A percentile compares a stretch with the other conserved stretches of the same genome.
These are phyloP conservation scores for Chrysolina americana DNA, from an alignment of 2,888 invertebrate species.

Conservation along the genomic window DNA sequence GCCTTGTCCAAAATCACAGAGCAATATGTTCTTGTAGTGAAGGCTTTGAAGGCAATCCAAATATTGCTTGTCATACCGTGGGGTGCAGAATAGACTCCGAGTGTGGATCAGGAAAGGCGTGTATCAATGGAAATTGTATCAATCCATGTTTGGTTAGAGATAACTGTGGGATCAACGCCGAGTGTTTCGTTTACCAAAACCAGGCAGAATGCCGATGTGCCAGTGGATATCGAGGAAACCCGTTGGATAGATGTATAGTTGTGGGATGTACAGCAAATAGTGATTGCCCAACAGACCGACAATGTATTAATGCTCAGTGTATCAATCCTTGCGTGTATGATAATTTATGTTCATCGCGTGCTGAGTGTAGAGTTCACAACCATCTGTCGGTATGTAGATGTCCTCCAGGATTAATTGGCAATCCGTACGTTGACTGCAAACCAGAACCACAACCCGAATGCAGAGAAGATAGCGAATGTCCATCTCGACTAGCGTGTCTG, in stretches of 20 bases:
- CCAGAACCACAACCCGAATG: constrained; percentile 84
- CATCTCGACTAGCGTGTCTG: constrained; percentile 84
- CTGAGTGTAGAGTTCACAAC: constrained; percentile 85
- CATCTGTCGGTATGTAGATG: constrained; percentile 91
- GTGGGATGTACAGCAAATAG: constrained; percentile 90
- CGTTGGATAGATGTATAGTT: constrained; percentile 80
- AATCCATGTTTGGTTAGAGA: constrained; percentile 87
- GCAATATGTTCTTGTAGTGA: constrained; percentile 89
- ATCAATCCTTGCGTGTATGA: constrained; percentile 86
- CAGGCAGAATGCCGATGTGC: constrained; percentile 85
- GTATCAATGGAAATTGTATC: constrained; percentile 87
- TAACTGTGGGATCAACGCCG: constrained; percentile 86
- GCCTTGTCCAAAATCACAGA: constrained; percentile 86
- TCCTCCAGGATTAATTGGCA: constrained; percentile 81
- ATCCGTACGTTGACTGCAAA: constrained; percentile 86
- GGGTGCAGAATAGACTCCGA: constrained; percentile 89
- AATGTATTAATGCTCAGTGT: constrained; percentile 89
- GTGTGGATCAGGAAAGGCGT: constrained; percentile 87
- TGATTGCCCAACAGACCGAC: constrained; percentile 88
- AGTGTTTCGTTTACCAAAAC: constrained; percentile 83
- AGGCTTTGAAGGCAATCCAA: constrained; percentile 90
- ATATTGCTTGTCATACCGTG: constrained; percentile 83
- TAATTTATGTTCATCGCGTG: constrained; percentile 83
- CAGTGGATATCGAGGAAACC: constrained; percentile 86
- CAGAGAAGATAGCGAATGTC: constrained; percentile 86